Conservation (phyloP, 1,140 invertebrate species). For the Drosophila sucinea region DNA sequence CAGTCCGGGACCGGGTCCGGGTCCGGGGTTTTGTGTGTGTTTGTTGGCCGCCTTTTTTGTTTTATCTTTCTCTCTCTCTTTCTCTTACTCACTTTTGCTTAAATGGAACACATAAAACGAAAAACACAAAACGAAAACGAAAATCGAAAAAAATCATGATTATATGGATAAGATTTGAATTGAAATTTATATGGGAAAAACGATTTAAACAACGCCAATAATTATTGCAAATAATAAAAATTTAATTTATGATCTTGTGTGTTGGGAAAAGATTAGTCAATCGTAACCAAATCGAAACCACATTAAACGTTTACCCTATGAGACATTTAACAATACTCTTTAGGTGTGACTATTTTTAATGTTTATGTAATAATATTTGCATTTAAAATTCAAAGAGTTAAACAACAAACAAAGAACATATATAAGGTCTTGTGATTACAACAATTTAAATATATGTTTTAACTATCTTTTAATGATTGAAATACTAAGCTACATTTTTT, state of each 20-base stretch:
- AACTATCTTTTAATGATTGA: too few species aligned
- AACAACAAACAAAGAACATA: too few species aligned
- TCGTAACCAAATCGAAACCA: too few species aligned
- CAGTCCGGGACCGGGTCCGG: conserved; percentile 19
- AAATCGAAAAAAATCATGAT: background rate
- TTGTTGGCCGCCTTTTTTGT: conserved; percentile 72
- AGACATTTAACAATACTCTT: too few species aligned
- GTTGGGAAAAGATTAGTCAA: too few species aligned
- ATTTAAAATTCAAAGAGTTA: too few species aligned
- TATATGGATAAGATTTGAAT: background rate
- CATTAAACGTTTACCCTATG: too few species aligned
- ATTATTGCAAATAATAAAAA: background rate
- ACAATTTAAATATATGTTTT: too few species aligned
- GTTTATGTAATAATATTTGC: too few species aligned
- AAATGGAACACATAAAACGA: conserved; percentile 33
- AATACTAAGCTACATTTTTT: too few species aligned
- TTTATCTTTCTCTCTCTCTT: conserved; percentile 51
- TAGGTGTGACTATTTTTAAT: too few species aligned
- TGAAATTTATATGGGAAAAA: conserved; percentile 7
- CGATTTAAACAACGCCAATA: background rate
- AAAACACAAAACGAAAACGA: conserved; percentile 6
- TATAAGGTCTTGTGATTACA: too few species aligned
- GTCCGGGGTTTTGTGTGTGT: conserved; percentile 60
- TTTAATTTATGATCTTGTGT: background rate
- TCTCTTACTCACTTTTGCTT: background rate